These are phyloP conservation scores for Anthopleura sola DNA, from an alignment of 64 coral and sea anemone species.

Conservation along the genomic window DNA sequence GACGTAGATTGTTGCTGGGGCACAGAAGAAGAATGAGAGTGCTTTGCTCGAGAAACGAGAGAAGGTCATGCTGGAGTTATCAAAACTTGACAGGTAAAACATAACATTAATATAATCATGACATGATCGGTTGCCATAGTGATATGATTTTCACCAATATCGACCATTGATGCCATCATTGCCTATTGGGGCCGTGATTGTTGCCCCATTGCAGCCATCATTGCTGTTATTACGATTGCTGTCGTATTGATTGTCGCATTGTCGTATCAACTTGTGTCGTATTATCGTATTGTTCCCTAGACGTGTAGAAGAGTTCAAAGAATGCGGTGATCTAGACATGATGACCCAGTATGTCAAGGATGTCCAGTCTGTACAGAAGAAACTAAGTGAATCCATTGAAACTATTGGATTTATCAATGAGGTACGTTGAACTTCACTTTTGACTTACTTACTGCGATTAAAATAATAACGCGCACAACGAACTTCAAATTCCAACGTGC, in stretches of 20 bases:
- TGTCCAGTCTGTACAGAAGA: conserved; percentile 89
- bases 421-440: conserved; percentile 32
- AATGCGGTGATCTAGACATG: conserved; percentile 92
- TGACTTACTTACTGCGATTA: too few species aligned
- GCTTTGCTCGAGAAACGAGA: conserved; percentile 92
- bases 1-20: conserved; percentile 73
- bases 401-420: conserved; percentile 93
- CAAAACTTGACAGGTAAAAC: conserved; percentile 81
- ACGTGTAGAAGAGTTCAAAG: conserved; percentile 97
- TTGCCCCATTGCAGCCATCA: too few species aligned
- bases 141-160: too few species aligned
- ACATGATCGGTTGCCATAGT: too few species aligned
- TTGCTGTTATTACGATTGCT: too few species aligned
- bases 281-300: conserved; percentile 29
- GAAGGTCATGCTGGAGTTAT: conserved; percentile 93
- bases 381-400: conserved; percentile 80
- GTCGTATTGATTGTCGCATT: too few species aligned
- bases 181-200: too few species aligned
- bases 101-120: not conserved
- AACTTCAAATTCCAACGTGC: too few species aligned
- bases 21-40: conserved; percentile 88
- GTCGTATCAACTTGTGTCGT: too few species aligned
- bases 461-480: too few species aligned
- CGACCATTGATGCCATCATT: too few species aligned
- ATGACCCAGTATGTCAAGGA: conserved; percentile 99